Base-by-base conservation (phyloP, 2,113 vertebrate species). In the Otus sunia region DNA sequence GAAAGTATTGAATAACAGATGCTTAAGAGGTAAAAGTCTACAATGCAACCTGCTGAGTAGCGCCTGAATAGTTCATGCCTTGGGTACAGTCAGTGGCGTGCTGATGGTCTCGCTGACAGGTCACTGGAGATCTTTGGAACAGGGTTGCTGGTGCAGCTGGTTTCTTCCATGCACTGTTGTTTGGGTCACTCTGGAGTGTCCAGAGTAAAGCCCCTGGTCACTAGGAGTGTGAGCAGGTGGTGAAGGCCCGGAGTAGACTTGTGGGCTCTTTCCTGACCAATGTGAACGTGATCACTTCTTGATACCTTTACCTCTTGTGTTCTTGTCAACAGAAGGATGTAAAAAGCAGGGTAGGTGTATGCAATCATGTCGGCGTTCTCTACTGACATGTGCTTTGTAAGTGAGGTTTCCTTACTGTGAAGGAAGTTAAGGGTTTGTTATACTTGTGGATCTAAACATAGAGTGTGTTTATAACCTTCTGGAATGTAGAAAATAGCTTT, bases 351-450 rank as follows among this genome's bases (percentile, higher is more conserved):
- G 43, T 7, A 67, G 55, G 75, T 56, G 49, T 2, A 5, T 55
- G 71, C 16, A 37, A 1, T 55, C 1, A 1, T 26, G 58, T 78
- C 1, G 0, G 47, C 1, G 0, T 43, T 91, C 36, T 77, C 39
- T 59, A 10, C 36, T 49, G 64, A n/a, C 2, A 6, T 21, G 0
- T 29, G n/a, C 49, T 59, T 73, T 77, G 14, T 60, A n/a, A 58
- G 39, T 58, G 56, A 80, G 16, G 43, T 22, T 83, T 87, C 49
- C 45, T 87, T 79, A 39, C 58, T 75, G 15, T 11, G 37, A 50
- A 80, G 64, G 23, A 69, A 20, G 18, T 53, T 43, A 19, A 49
- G 34, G 45, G 39, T 88, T 75, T 86, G 39, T 53, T 20, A 3
- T 68, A 7, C 11, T 30, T 26, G 66, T 75, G 23, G 58, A 50